Conservation (phyloP, 2,888 invertebrate genomes). For the Drosophila glabriapex region DNA sequence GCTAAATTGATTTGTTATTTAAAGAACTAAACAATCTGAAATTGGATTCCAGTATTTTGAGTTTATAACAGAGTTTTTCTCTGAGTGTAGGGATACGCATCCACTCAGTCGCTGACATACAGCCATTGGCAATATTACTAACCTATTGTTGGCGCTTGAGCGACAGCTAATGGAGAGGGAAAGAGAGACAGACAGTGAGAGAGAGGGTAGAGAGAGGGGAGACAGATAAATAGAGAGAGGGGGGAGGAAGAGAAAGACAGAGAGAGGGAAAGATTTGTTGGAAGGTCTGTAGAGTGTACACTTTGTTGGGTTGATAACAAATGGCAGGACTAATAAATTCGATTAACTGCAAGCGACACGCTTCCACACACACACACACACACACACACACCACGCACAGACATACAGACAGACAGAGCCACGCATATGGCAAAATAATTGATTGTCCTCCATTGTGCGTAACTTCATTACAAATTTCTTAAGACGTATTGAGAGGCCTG, state of each 20-base stretch:
- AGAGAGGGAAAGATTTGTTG: neutral
- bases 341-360: constrained; percentile 68
- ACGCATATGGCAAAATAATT: constrained; percentile 33
- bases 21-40: neutral
- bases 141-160: constrained; percentile 51
- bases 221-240: no score
- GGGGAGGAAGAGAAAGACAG: fast-evolving
- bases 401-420: neutral
- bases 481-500: constrained; percentile 21
- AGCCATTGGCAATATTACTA: constrained; percentile 48
- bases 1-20: neutral
- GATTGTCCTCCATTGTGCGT: constrained; percentile 50
- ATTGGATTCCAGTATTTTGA: neutral
- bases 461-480: constrained; percentile 50
- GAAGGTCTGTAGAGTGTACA: constrained; percentile 29
- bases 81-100: constrained; percentile 2
- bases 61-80: neutral
- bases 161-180: constrained; percentile 11
- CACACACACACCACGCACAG: neutral
- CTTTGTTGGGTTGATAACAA: constrained; percentile 62
- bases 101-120: constrained; percentile 18
- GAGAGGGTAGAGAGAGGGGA: neutral
- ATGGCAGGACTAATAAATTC: constrained; percentile 74
- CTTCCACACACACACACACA: constrained; percentile 12
- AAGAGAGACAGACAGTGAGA: no score